Evolutionary conservation across 2,797 vertebrate species (phyloP), one percentile per base, ranked within the genome.

Genomic region (Momotus momota): DNA sequence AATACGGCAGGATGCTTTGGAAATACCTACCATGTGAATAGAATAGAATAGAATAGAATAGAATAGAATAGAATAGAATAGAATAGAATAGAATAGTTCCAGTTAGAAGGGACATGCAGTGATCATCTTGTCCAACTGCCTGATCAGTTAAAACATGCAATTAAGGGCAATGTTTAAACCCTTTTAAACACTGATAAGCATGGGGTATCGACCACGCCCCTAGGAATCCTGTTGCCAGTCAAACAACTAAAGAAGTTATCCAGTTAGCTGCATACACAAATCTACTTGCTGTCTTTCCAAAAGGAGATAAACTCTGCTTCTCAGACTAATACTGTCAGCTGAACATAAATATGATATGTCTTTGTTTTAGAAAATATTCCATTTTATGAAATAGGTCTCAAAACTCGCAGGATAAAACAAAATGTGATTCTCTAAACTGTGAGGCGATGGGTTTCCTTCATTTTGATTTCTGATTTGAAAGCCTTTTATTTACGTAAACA

Each of bases 151-250:
- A 84, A 89, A 4, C 25, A 12, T 45, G 13, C 38, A 77, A 35
- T 64, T 54, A 66, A 65, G 8, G 31, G 5, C 25, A 83, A 22
- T 54, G 22, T 70, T 19, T 52, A 54, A 77, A 35, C 61, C 9
- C 27, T 35, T 19, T 57, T 70, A 71, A 78, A 45, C 13, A 13
- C 19, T 66, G 51, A 16, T 13, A 66, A 54, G 12, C 13, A 9
- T 49, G 25, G 19, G 17, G 2, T 70, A 71, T 10, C 1, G 3
- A 46, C 7, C 7, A 62, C 2, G 4, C 9, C 9, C n/a, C 16
- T 14, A 66, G n/a, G 20, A 70, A 86, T 1, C 3, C 15, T 81
- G 20, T 51, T 89, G 13, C 9, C 2, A 62, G 7, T 70, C 33
- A 77, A 49, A 61, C 4, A 75, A 20, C 20, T 48, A 19, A 6